phyloP scores from a whole-genome alignment of 2,888 invertebrate genomes.

The Balanococcus diminutus region DNA sequence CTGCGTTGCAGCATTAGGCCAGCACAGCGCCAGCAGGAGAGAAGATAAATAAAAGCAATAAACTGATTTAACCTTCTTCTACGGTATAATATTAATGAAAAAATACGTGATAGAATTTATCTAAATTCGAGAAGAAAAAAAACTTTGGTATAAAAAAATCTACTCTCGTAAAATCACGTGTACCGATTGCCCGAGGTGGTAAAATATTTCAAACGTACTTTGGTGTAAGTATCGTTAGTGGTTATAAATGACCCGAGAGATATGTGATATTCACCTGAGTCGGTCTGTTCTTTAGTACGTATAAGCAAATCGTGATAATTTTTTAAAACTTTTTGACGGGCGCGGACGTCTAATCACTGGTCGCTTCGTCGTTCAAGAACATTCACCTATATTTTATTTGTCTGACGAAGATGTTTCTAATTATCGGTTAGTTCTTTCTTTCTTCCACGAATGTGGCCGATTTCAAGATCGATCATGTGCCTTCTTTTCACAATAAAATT shows the following conservation, averaged over 20 bases:
- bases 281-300: background rate
- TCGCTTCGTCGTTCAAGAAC: background rate
- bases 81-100: background rate
- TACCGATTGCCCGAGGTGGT: background rate
- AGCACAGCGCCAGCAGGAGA: background rate
- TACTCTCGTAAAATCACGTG: constrained; percentile 2
- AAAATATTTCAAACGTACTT: background rate
- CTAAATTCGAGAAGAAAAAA: background rate
- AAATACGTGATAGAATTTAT: constrained; percentile 2
- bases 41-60: background rate
- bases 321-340: constrained; percentile 8
- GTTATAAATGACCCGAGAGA: background rate
- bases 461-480: constrained; percentile 12
- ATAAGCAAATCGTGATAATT: background rate
- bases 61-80: constrained; percentile 12
- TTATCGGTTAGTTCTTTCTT: background rate
- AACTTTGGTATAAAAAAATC: background rate
- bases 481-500: constrained; percentile 18
- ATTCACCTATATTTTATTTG: constrained; percentile 31
- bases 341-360: background rate
- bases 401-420: constrained; percentile 22
- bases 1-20: background rate
- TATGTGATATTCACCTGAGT: background rate
- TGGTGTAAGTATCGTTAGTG: background rate
- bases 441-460: background rate